Percentiles rank a stretch among this genome's conserved stretches.
phyloP scores from a whole-genome alignment of 2,888 invertebrate species.

The Ormyrus rosae region DNA sequence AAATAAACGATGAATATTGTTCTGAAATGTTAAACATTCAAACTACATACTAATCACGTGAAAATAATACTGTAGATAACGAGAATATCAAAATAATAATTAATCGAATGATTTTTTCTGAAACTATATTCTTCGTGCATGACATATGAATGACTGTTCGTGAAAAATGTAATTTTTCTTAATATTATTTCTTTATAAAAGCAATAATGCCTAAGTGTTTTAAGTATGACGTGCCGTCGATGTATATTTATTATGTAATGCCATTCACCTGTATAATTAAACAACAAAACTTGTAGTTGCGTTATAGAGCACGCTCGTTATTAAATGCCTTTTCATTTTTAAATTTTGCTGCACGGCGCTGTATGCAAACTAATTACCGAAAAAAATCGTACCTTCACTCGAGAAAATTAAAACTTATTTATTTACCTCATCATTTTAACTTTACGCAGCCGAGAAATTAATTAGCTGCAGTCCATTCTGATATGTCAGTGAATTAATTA shows the following conservation, averaged over 20 bases:
- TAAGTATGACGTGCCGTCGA: constrained; percentile 10
- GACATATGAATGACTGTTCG: constrained; percentile 19
- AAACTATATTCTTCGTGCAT: constrained; percentile 4
- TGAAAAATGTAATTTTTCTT: constrained; percentile 22
- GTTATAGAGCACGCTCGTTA: constrained; percentile 37
- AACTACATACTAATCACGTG: no score
- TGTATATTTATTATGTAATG: constrained; percentile 28
- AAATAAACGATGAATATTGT: constrained; percentile 1
- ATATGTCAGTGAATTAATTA: no score
- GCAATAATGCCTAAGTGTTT: constrained; percentile 15
- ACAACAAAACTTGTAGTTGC: constrained; percentile 34
- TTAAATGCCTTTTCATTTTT: constrained; percentile 20
- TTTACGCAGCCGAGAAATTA: no score
- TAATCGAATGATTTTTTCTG: background rate
- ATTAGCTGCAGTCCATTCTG: no score
- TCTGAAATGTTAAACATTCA: no score
- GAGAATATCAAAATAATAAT: no score
- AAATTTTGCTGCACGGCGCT: constrained; percentile 29
- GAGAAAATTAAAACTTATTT: constrained; percentile 9
- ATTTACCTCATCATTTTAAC: background rate
- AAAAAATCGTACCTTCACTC: constrained; percentile 7
- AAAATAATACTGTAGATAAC: no score
- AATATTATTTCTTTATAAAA: background rate
- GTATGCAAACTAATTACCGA: constrained; percentile 9
- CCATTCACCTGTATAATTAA: constrained; percentile 28